Conservation (phyloP, 2,888 invertebrate genomes). For the Lasioglossum marginatum region DNA sequence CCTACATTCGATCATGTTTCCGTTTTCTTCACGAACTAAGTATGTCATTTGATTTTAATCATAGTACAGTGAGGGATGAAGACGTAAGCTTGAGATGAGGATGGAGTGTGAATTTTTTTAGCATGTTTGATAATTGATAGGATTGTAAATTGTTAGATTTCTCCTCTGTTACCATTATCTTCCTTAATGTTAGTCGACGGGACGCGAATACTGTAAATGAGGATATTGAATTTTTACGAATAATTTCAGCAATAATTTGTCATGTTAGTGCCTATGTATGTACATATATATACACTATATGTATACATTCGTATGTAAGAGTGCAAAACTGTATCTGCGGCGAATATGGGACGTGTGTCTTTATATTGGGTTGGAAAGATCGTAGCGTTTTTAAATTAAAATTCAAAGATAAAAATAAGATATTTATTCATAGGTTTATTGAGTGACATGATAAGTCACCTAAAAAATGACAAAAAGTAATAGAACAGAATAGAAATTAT, state of each 20-base stretch:
- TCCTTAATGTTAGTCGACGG: slow-evolving; percentile 13
- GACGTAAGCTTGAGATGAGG: not conserved
- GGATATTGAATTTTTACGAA: slow-evolving; percentile 38
- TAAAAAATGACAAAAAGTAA: no score
- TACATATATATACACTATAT: slow-evolving; percentile 14
- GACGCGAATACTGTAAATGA: slow-evolving; percentile 5
- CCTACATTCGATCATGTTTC: slow-evolving; percentile 46
- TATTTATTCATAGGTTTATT: no score
- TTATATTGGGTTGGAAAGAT: not conserved
- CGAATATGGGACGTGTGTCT: slow-evolving; percentile 15
- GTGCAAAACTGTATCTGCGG: slow-evolving; percentile 45
- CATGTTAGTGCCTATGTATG: slow-evolving; percentile 62
- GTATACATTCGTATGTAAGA: slow-evolving; percentile 50
- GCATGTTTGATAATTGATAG: slow-evolving; percentile 17
- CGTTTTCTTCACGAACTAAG: not conserved
- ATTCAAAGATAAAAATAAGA: no score
- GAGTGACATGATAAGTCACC: no score
- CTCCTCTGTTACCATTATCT: slow-evolving; percentile 25
- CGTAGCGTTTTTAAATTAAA: no score
- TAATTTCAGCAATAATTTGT: slow-evolving; percentile 71
- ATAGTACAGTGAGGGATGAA: not conserved
- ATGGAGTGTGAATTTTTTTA: slow-evolving; percentile 13
- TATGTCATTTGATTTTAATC: not conserved
- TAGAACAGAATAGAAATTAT: no score
- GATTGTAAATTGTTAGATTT: slow-evolving; percentile 37